Evolutionary conservation across 2,797 vertebrate species (phyloP).

Genomic region (Tauraco hartlaubi): DNA sequence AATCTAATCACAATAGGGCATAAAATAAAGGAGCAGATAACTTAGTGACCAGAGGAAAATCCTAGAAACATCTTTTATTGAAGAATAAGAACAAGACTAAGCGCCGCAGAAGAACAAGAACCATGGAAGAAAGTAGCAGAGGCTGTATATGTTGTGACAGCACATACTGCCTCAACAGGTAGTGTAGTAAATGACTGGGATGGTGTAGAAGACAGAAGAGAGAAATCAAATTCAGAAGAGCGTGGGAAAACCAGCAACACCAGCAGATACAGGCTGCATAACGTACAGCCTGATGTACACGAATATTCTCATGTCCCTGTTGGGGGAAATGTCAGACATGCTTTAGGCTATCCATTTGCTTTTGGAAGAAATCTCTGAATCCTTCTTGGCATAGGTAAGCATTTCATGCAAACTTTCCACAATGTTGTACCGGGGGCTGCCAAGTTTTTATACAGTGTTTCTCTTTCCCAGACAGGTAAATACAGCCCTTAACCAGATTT

Average conservation of each 20-base stretch:
- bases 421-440: rapidly evolving
- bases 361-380: background rate
- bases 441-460: background rate
- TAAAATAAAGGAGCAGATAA: background rate
- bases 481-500: background rate
- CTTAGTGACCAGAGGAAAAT: background rate
- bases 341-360: background rate
- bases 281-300: background rate
- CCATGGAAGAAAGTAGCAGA: background rate
- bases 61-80: background rate
- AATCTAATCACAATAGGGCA: background rate
- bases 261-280: background rate
- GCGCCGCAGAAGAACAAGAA: background rate
- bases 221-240: background rate
- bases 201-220: background rate
- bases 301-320: background rate
- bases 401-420: background rate
- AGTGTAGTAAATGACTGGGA: background rate
- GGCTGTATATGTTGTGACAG: background rate
- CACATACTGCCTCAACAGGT: background rate
- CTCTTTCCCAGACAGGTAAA: background rate
- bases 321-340: background rate
- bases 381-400: background rate
- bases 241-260: background rate
- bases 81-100: background rate